These are phyloP conservation scores for Squalus acanthias DNA, from an alignment of 2,797 vertebrate genomes.

Conservation along the genomic window DNA sequence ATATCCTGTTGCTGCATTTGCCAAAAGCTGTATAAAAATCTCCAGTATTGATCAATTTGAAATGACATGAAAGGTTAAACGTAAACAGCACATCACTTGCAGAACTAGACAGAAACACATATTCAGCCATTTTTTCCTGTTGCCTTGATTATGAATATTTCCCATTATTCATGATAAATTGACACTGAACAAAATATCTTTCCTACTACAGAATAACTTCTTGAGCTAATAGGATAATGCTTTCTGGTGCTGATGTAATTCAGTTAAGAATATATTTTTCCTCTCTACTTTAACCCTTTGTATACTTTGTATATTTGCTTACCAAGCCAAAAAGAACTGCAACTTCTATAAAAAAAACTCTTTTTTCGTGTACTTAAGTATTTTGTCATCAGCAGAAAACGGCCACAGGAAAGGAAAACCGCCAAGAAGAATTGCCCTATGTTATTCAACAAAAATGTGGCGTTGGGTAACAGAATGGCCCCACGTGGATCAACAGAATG, in stretches of 20 bases:
- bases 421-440: neutral
- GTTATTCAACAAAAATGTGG: neutral
- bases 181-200: neutral
- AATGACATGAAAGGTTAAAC: neutral
- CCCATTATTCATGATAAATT: neutral
- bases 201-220: neutral
- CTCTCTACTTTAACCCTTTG: neutral
- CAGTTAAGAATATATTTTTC: neutral
- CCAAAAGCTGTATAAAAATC: neutral
- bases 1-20: too few species aligned
- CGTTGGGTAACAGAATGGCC: neutral
- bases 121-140: neutral
- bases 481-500: too few species aligned
- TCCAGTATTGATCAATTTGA: neutral
- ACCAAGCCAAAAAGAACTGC: neutral
- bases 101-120: neutral
- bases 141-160: neutral
- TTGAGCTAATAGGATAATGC: neutral
- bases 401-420: neutral
- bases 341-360: neutral
- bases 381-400: neutral
- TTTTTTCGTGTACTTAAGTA: neutral
- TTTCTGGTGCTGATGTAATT: neutral
- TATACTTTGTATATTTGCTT: neutral
- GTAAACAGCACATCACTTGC: neutral